Evolutionary conservation across 2,888 invertebrate genomes (phyloP).

Genomic region (Amblyjoppa fuscipennis): DNA sequence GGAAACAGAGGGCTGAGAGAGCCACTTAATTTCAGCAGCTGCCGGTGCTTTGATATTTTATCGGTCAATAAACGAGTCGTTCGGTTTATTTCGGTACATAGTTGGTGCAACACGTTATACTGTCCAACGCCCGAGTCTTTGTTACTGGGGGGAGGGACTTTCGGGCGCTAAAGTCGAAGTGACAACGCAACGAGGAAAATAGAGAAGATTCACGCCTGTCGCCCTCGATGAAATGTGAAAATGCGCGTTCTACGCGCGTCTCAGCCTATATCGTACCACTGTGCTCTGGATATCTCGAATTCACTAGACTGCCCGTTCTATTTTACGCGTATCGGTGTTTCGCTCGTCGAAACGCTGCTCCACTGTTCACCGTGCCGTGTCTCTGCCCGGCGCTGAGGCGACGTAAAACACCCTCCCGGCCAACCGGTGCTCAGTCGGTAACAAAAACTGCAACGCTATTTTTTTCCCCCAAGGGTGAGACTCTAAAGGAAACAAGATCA

Average conservation of each 20-base stretch:
- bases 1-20: constrained; percentile 7
- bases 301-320: constrained; percentile 5
- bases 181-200: constrained; percentile 46
- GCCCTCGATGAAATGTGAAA: constrained; percentile 10
- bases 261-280: neutral
- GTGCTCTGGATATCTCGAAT: constrained; percentile 9
- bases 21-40: constrained; percentile 54
- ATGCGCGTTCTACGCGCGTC: neutral
- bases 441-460: too few species aligned
- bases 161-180: constrained; percentile 47
- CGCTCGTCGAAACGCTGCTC: neutral
- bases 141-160: neutral
- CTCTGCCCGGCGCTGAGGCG: neutral
- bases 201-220: constrained; percentile 14
- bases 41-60: constrained; percentile 69
- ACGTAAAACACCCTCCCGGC: too few species aligned
- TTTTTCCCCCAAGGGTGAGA: too few species aligned
- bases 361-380: neutral
- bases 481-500: too few species aligned
- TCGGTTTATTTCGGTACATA: constrained; percentile 66
- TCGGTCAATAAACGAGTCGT: constrained; percentile 66
- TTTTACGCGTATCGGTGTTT: constrained; percentile 12
- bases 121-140: constrained; percentile 30
- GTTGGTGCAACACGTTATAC: constrained; percentile 23
- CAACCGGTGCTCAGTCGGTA: too few species aligned